phyloP scores from a whole-genome alignment of 2,888 invertebrate genomes.

The Vanessa cardui region DNA sequence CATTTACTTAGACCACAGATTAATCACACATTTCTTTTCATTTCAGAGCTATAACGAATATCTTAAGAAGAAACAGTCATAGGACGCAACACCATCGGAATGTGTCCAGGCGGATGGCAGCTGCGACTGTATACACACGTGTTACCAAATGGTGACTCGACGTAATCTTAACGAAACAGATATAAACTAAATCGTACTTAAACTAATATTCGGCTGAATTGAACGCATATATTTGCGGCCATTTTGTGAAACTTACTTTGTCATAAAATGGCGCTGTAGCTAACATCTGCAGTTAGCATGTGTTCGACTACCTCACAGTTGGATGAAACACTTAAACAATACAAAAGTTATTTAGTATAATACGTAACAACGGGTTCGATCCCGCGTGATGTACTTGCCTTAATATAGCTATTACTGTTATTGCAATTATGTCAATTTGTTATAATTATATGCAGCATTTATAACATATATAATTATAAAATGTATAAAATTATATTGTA shows the following conservation, averaged over 20 bases:
- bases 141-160: neutral
- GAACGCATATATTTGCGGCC: too few relatives aligned
- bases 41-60: slow-evolving; percentile 69
- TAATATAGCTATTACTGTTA: neutral
- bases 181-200: too few relatives aligned
- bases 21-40: slow-evolving; percentile 29
- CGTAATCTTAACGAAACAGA: neutral
- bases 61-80: slow-evolving; percentile 51
- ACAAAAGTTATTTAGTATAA: too few relatives aligned
- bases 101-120: neutral
- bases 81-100: neutral
- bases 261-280: too few relatives aligned
- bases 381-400: neutral
- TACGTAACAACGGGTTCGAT: neutral
- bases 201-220: too few relatives aligned
- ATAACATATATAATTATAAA: too few relatives aligned
- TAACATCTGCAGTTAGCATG: too few relatives aligned
- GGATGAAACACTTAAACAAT: too few relatives aligned
- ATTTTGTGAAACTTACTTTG: too few relatives aligned
- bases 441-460: too few relatives aligned
- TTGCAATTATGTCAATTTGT: neutral
- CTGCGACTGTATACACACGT: neutral
- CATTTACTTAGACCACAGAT: neutral
- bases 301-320: too few relatives aligned
- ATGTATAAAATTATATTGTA: too few relatives aligned